Evolutionary conservation across 1,140 invertebrate species (phyloP), one percentile per base, ranked within the genome.

Genomic region (Mactra quadrangularis): DNA sequence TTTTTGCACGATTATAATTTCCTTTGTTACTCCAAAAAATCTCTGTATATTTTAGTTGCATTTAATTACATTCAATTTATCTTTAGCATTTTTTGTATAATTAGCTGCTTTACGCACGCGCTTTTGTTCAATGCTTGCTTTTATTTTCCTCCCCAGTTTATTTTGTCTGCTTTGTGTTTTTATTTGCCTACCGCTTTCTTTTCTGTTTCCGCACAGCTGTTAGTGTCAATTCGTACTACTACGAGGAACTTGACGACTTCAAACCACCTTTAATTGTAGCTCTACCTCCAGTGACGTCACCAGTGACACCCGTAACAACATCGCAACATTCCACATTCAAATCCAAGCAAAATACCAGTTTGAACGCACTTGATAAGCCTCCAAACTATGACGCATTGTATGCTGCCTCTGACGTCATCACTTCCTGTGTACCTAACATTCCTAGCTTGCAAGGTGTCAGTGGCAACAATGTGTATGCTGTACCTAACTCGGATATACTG

Each of bases 361-460:
- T 66, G 59, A 75, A 55, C 50, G 79, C 60, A 7, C 68, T 74
- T n/a, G 89, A 91, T 45, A 89, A 91, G 45, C 96, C 95, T 35
- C 95, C 96, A 17, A 91, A 87, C 50, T 90, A 91, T 75, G 95
- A 96, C 90, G 95, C 96, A 84, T 96, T 96, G 90, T 96, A 96
- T 91, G 95, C 95, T 62, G 95, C 95, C 70, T 95, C 94, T 27
- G 95, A 96, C 90, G 93, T 94, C 38, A 89, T 92, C 59, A 86
- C 89, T 71, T 88, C 92, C n/a, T 90, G 90, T 27, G 89, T 88
- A 9, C 88, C 89, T 27, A 90, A 88, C 85, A 89, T 90, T 81
- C 87, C 89, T 31, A 93, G 90, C 79, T 89, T 94, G 25, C 93
- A 94, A 84, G 94, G 94, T 19, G 93, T 93, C 9, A 93, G 92